Evolutionary conservation across 2,888 invertebrate genomes (phyloP), one percentile per base, ranked within the genome.

Genomic region (Caenorhabditis sp.): DNA sequence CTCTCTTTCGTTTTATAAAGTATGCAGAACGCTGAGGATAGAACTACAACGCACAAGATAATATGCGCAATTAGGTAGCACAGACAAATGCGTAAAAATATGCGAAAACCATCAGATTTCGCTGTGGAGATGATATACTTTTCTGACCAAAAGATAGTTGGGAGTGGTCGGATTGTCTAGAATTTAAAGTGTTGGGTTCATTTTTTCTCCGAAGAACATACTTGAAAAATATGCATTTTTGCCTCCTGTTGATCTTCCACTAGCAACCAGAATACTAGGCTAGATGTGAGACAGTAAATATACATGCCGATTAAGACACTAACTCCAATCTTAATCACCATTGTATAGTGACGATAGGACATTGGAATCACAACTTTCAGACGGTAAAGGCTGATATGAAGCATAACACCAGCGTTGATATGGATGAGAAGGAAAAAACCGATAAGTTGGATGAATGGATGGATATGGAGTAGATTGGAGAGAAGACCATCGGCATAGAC

Each of bases 191-290:
- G 4, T 10, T 50, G 5, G 17, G 17, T 50, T 50, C 17, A n/a
- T 50, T 50, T 20, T 50, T 50, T 50, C n/a, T n/a, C n/a, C n/a
- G n/a, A n/a, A n/a, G 14, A 20, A 50, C 4, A 10, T 14, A n/a
- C 50, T n/a, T 50, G 50, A n/a, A n/a, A 50, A 17, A 53, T 53
- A 14, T 53, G 23, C 4, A 56, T 3, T 26, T 56, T 56, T 56
- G 56, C 56, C 25, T 4, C 17, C 26, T 26, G 25, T 26, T 56
- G 56, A 56, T 56, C 56, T 56, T 56, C 56, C 25, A 56, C 1
- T 26, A 56, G 14, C 4, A 56, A 26, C 17, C 21, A 56, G 5
- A n/a, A 26, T 5, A 21, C 10, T 8, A 26, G 23, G 25, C 10
- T 17, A 12, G 56, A 26, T 26, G 23, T 20, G n/a, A 23, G 3